Conservation (phyloP, 2,888 invertebrate species). For the Pyrgus malvae region DNA sequence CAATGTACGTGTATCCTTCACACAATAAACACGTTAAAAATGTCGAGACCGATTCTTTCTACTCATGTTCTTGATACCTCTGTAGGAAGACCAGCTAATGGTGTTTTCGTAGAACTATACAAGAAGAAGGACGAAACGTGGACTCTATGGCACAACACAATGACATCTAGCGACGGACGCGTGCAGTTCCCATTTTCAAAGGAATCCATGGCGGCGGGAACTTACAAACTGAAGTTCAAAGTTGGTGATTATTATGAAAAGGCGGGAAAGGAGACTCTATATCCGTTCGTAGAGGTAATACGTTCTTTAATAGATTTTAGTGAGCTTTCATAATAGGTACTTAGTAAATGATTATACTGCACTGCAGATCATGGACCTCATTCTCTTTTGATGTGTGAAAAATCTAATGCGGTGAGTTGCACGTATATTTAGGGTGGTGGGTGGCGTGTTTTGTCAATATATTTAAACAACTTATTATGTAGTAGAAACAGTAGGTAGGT, state of each 20-base stretch:
- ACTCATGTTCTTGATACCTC: slow-evolving; percentile 89
- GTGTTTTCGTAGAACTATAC: slow-evolving; percentile 85
- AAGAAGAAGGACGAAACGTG: slow-evolving; percentile 85
- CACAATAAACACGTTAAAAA: slow-evolving; percentile 32
- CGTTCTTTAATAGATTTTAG: slow-evolving; percentile 19
- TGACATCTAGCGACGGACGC: slow-evolving; percentile 85
- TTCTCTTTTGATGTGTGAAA: too few species aligned
- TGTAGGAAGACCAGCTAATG: slow-evolving; percentile 84
- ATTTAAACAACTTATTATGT: too few species aligned
- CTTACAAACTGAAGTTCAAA: slow-evolving; percentile 89
- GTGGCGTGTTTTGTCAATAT: too few species aligned
- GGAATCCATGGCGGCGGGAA: slow-evolving; percentile 83
- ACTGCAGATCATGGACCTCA: too few species aligned
- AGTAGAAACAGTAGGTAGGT: too few species aligned
- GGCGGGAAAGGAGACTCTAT: slow-evolving; percentile 83
- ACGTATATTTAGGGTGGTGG: too few species aligned
- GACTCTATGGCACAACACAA: slow-evolving; percentile 84
- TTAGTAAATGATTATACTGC: too few species aligned
- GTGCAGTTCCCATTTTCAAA: slow-evolving; percentile 83
- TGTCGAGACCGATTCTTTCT: slow-evolving; percentile 83
- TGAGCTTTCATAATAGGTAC: too few species aligned
- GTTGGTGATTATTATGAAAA: slow-evolving; percentile 86
- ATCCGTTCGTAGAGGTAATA: slow-evolving; percentile 88
- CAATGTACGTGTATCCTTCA: too few species aligned
- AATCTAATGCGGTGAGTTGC: too few species aligned